These are phyloP conservation scores for Microcebus murinus DNA, from an alignment of 2,113 vertebrate species.

Conservation along the genomic window DNA sequence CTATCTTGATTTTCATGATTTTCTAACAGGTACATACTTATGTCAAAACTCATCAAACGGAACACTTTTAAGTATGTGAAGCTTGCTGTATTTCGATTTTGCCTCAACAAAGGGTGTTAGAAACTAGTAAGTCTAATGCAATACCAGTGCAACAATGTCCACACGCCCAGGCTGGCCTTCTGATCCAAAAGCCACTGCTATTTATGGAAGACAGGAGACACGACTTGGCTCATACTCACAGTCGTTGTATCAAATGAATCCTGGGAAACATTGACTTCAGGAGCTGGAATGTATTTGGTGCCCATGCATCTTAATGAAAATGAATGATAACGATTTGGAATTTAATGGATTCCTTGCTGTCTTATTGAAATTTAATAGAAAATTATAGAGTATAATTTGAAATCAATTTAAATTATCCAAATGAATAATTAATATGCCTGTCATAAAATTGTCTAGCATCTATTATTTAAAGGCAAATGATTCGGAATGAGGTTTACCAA, in stretches of 20 bases:
- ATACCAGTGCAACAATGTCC: not conserved
- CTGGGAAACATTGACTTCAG: slow-evolving; percentile 73
- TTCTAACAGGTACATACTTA: not conserved
- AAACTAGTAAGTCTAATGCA: not conserved
- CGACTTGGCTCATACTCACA: slow-evolving; percentile 20
- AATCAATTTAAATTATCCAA: slow-evolving; percentile 86
- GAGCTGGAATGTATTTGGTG: slow-evolving; percentile 61
- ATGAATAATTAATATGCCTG: slow-evolving; percentile 85
- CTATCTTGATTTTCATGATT: not conserved
- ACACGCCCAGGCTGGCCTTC: not conserved
- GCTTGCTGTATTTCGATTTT: not conserved
- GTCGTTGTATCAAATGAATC: slow-evolving; percentile 69
- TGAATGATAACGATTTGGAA: slow-evolving; percentile 80
- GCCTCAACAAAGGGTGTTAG: not conserved
- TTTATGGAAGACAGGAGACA: not conserved
- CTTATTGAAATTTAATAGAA: slow-evolving; percentile 80
- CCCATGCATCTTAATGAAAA: slow-evolving; percentile 79
- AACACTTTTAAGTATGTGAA: not conserved
- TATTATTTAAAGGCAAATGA: slow-evolving; percentile 75
- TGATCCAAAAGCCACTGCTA: not conserved
- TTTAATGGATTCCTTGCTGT: slow-evolving; percentile 83
- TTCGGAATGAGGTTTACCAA: slow-evolving; percentile 48
- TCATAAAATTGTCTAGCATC: slow-evolving; percentile 71
- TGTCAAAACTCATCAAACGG: not conserved
- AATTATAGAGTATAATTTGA: slow-evolving; percentile 83